Percentiles rank a stretch among this genome's conserved stretches.
These are phyloP conservation scores for Spisula solida DNA, from an alignment of 2,888 invertebrate genomes.

Conservation along the genomic window DNA sequence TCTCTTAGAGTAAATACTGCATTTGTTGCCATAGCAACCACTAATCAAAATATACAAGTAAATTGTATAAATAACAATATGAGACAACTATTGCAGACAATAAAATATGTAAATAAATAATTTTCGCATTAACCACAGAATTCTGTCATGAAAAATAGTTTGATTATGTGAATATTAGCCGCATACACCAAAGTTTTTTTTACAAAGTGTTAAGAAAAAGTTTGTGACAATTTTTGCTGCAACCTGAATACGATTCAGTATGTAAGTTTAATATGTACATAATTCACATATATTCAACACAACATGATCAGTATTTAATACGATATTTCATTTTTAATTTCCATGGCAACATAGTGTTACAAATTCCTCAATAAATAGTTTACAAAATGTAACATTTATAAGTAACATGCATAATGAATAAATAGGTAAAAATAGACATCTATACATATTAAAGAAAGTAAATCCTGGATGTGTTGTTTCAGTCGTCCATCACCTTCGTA, in stretches of 20 bases:
- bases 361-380: slow-evolving; percentile 10
- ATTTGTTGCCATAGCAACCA: not conserved
- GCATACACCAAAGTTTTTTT: not conserved
- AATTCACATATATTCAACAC: not conserved
- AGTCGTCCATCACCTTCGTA: not conserved
- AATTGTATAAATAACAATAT: not conserved
- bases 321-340: not conserved
- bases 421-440: slow-evolving; percentile 21
- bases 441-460: not conserved
- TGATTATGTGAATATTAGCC: not conserved
- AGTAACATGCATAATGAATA: not conserved
- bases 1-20: slow-evolving; percentile 1
- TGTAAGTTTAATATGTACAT: slow-evolving; percentile 28
- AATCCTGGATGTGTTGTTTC: slow-evolving; percentile 12
- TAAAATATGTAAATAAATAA: not conserved
- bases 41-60: not conserved
- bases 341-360: not conserved
- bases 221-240: not conserved
- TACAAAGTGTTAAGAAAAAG: not conserved
- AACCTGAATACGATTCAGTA: not conserved
- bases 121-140: not conserved
- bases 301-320: not conserved
- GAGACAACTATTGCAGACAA: not conserved
- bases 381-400: not conserved
- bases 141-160: not conserved